Evolutionary conservation across 2,113 vertebrate species (phyloP).

Genomic region (Gobio gobio): DNA sequence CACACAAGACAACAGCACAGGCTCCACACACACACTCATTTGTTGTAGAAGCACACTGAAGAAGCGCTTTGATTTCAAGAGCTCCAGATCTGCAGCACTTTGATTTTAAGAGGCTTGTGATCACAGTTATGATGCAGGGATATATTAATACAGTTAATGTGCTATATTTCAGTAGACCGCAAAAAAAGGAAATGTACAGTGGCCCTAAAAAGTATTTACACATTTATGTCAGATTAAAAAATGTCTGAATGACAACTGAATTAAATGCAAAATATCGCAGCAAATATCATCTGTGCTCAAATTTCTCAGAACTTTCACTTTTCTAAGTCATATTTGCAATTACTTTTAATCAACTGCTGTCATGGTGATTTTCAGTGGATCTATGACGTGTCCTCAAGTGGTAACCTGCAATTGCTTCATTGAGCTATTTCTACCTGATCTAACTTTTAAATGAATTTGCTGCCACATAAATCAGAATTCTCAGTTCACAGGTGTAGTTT

Average conservation of each 20-base stretch:
- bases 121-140: neutral
- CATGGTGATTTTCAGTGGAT: neutral
- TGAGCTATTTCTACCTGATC: neutral
- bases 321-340: neutral
- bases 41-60: slow-evolving; percentile 47
- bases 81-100: slow-evolving; percentile 16
- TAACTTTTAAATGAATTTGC: neutral
- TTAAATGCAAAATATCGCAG: neutral
- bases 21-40: slow-evolving; percentile 14
- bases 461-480: neutral
- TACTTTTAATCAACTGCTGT: slow-evolving; percentile 2
- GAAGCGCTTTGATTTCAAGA: neutral
- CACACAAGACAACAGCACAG: slow-evolving; percentile 41
- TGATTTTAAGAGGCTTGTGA: neutral
- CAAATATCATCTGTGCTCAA: neutral
- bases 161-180: neutral
- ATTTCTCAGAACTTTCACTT: neutral
- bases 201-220: neutral
- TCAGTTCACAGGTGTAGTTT: neutral
- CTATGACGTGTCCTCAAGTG: neutral
- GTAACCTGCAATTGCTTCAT: neutral
- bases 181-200: neutral
- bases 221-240: slow-evolving; percentile 6
- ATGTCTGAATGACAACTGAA: neutral
- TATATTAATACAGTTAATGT: neutral